These are phyloP conservation scores for Pinctada fucata DNA, from an alignment of 2,888 invertebrate species.

Conservation along the genomic window DNA sequence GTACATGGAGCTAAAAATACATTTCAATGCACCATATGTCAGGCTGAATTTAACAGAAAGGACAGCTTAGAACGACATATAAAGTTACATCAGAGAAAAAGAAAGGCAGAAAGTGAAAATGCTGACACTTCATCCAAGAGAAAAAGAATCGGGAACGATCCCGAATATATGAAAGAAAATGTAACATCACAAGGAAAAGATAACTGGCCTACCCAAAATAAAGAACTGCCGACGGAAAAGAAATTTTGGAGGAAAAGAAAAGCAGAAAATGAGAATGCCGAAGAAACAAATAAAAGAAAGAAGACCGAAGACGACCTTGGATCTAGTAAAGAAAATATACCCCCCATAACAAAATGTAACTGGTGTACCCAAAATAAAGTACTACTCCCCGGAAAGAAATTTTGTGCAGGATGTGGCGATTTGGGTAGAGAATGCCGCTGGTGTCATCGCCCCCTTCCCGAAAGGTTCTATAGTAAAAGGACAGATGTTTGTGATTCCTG, in stretches of 20 bases:
- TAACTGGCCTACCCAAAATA: too few relatives aligned
- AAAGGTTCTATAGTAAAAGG: slow-evolving; percentile 34
- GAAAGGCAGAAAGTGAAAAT: background rate
- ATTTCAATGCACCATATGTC: background rate
- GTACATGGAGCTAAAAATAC: background rate
- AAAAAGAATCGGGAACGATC: background rate
- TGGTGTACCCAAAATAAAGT: slow-evolving; percentile 33
- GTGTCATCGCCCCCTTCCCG: slow-evolving; percentile 43
- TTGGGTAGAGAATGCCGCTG: slow-evolving; percentile 36
- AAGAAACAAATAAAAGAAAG: too few relatives aligned
- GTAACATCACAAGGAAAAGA: too few relatives aligned
- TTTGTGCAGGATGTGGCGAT: slow-evolving; percentile 30
- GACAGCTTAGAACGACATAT: background rate
- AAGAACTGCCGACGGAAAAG: too few relatives aligned
- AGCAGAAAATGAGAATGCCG: too few relatives aligned
- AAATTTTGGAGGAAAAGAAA: too few relatives aligned
- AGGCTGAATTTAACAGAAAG: background rate
- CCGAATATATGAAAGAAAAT: too few relatives aligned
- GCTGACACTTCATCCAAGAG: background rate
- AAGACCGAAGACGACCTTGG: too few relatives aligned
- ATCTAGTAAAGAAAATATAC: too few relatives aligned
- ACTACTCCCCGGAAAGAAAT: slow-evolving; percentile 32
- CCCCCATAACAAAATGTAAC: slow-evolving; percentile 20
- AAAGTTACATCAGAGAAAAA: background rate
- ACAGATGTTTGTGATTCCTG: slow-evolving; percentile 38